These are phyloP conservation scores for Caenorhabditis japonica DNA, from an alignment of 2,888 invertebrate species.

Conservation along the genomic window DNA sequence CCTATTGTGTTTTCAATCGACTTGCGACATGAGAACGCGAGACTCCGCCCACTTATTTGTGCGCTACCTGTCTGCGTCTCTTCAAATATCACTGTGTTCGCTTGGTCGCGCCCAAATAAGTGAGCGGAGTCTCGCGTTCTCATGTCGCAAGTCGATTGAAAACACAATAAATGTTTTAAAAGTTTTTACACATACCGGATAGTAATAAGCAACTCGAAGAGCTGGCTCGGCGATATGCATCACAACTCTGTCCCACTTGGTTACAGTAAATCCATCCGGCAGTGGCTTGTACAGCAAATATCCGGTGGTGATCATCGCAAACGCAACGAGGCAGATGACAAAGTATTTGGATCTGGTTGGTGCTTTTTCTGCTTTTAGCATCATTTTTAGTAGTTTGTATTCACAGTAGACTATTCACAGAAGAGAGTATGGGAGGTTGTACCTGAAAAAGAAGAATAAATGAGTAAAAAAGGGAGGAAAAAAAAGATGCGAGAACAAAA, in stretches of 20 bases:
- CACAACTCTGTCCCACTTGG: constrained; percentile 58
- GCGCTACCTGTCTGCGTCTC: no score
- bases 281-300: constrained; percentile 59
- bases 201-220: constrained; percentile 65
- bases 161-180: no score
- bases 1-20: no score
- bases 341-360: constrained; percentile 7
- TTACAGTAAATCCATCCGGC: constrained; percentile 60
- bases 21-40: no score
- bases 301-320: constrained; percentile 17
- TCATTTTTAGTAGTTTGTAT: constrained; percentile 13
- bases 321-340: constrained; percentile 9
- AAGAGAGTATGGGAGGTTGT: neutral
- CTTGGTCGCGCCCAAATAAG: no score
- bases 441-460: constrained; percentile 6
- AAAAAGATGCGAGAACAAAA: neutral
- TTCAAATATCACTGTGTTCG: no score
- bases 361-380: constrained; percentile 31
- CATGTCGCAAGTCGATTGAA: no score
- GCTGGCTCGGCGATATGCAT: constrained; percentile 67
- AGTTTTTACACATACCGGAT: constrained; percentile 69
- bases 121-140: no score
- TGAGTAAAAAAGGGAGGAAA: neutral
- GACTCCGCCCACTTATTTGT: no score
- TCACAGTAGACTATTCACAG: constrained; percentile 38